Percentiles rank a stretch among this genome's conserved stretches.
These are phyloP conservation scores for Caenorhabditis uteleia DNA, from an alignment of 2,888 invertebrate genomes.

Conservation along the genomic window DNA sequence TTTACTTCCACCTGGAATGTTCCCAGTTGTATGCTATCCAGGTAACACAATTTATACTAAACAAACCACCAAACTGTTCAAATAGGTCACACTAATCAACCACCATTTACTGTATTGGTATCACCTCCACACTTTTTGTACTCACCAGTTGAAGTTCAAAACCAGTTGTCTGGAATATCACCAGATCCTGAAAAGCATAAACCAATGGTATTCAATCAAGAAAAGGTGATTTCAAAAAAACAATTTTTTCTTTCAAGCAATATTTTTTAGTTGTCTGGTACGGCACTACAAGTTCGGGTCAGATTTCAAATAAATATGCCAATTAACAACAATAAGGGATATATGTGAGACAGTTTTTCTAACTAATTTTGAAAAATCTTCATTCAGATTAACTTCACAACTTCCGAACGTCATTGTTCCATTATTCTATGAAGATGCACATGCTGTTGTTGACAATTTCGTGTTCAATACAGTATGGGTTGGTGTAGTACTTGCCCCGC, in stretches of 20 bases:
- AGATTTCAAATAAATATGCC: constrained; percentile 59
- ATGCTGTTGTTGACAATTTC: constrained; percentile 36
- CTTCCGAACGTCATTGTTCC: constrained; percentile 53
- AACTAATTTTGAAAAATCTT: background rate
- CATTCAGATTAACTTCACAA: no score
- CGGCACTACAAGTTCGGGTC: constrained; percentile 41
- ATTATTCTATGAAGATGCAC: constrained; percentile 53
- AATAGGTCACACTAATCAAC: constrained; percentile 45
- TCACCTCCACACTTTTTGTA: constrained; percentile 58
- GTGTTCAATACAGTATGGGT: constrained; percentile 45
- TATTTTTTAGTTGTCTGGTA: constrained; percentile 60
- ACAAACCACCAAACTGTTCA: no score
- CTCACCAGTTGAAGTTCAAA: constrained; percentile 50
- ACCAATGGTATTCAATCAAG: constrained; percentile 53
- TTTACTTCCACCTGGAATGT: constrained; percentile 54
- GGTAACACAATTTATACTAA: no score
- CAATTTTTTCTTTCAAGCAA: background rate
- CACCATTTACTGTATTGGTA: constrained; percentile 60
- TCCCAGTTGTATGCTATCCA: constrained; percentile 54
- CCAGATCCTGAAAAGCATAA: constrained; percentile 37
- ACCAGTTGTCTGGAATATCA: constrained; percentile 48
- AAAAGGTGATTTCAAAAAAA: no score
- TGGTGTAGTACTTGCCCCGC: constrained; percentile 51
- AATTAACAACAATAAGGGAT: constrained; percentile 33
- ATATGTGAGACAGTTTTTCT: constrained; percentile 39